Base-by-base conservation (phyloP, 2,888 invertebrate species). In the Aproaerema taeniolella region DNA sequence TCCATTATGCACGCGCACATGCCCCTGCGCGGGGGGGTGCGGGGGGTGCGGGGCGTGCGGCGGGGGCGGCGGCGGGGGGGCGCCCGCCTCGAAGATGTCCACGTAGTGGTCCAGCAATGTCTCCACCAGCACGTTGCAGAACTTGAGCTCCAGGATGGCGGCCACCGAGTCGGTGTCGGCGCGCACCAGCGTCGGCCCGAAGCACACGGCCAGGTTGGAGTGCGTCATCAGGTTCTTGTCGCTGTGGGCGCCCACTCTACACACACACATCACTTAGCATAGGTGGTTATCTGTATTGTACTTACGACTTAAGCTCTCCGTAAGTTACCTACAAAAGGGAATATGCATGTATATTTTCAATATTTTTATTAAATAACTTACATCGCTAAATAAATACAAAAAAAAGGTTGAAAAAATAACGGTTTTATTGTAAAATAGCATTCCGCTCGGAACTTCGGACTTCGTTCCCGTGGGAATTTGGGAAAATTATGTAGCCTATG, bases 121-220 rank as follows among this genome's bases (percentile, higher is more conserved):
- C 88, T 99, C 98, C 40, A 99, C 98, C 50, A 99, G 96, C 65
- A 99, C 96, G 86, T 99, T 99, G 87, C 97, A 97, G 89, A 99
- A 99, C 88, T 99, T 99, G 56, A 99, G 95, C 82, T 99, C 98
- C 90, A 99, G 94, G 67, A 99, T 98, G 67, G 98, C 96, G 42
- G 99, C 98, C 44, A 99, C 96, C 6, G 98, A 96, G 88, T 99
- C 98, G 71, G 97, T 96, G 87, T 96, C 94, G 4, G 98, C 95
- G 45, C 98, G 90, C 71, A 99, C 88, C 60, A 99, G 88, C 36
- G 98, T 98, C 17, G 99, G 99, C 14, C 98, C 99, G 85, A 99
- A 98, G 75, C 99, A 99, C 38, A 99, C 98, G 2, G 97, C 98
- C 61, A 99, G 88, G 88, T 99, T 99, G 55, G 96, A 95, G 35